These are phyloP conservation scores for Tinea semifulvella DNA, from an alignment of 2,888 invertebrate genomes.

Conservation along the genomic window DNA sequence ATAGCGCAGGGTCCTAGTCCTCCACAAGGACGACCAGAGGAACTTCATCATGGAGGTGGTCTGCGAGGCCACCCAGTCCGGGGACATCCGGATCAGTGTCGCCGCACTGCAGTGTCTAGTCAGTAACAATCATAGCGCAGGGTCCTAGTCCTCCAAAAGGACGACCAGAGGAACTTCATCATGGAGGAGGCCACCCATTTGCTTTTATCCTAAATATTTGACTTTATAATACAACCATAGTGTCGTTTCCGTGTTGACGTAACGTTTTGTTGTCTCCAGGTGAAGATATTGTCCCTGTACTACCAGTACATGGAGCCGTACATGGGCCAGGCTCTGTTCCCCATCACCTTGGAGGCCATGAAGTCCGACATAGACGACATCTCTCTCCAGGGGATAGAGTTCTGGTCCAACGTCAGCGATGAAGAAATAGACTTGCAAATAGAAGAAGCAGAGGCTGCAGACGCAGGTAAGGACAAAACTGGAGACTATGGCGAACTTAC, in stretches of 20 bases:
- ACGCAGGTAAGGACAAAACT: too few species aligned
- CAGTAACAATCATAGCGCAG: too few species aligned
- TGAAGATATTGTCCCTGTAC: constrained; percentile 96
- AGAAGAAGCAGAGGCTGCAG: constrained; percentile 93
- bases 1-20: too few species aligned
- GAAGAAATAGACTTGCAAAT: constrained; percentile 97
- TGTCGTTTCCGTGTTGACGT: too few species aligned
- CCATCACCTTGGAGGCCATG: constrained; percentile 98
- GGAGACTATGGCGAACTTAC: too few species aligned
- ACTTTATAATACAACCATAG: too few species aligned
- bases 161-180: too few species aligned
- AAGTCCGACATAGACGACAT: constrained; percentile 96
- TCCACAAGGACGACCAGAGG: constrained; percentile 95
- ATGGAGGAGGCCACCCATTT: too few species aligned
- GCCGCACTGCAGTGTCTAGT: constrained; percentile 98
- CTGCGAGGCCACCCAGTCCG: constrained; percentile 97
- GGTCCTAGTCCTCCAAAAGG: too few species aligned
- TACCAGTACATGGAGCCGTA: constrained; percentile 99
- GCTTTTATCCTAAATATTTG: too few species aligned
- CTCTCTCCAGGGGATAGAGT: constrained; percentile 98
- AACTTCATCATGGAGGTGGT: constrained; percentile 99
- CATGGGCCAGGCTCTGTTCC: constrained; percentile 97
- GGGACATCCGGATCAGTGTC: constrained; percentile 91
- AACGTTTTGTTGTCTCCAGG: too few species aligned
- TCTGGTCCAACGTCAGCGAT: constrained; percentile 99